Evolutionary conservation across 2,113 vertebrate genomes (phyloP).

Genomic region (Epinephelus fuscoguttatus): DNA sequence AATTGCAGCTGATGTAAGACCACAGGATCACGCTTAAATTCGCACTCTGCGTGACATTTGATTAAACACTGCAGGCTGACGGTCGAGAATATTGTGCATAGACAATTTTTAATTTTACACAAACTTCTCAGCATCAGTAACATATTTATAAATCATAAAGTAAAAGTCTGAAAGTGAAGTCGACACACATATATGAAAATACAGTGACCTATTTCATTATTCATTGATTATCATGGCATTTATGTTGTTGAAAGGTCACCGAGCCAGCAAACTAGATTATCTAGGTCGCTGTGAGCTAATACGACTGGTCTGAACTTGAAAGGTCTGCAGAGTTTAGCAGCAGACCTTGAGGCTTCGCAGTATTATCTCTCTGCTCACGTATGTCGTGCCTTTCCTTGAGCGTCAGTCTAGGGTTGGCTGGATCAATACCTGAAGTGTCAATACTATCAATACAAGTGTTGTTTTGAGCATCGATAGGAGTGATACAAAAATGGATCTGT

Average conservation of each 20-base stretch:
- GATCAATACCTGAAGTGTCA: slow-evolving; percentile 5
- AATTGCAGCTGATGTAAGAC: slow-evolving; percentile 52
- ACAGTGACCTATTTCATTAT: neutral
- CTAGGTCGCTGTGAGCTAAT: neutral
- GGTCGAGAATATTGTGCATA: neutral
- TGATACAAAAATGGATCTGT: neutral
- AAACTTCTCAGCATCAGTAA: neutral
- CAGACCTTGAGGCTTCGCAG: neutral
- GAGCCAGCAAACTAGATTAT: neutral
- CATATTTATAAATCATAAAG: neutral
- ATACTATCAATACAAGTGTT: slow-evolving; percentile 9
- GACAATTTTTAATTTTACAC: neutral
- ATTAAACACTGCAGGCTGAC: slow-evolving; percentile 21
- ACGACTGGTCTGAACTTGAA: neutral
- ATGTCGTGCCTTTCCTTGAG: neutral
- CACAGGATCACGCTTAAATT: slow-evolving; percentile 18
- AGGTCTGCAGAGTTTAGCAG: neutral
- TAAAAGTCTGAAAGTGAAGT: neutral
- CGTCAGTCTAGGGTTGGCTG: neutral
- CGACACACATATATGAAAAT: neutral
- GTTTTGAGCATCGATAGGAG: neutral
- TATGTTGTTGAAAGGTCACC: slow-evolving; percentile 20
- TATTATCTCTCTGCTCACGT: neutral
- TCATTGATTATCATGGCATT: neutral
- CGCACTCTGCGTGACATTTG: slow-evolving; percentile 26